A percentile compares a stretch with the other conserved stretches of the same genome.
Conservation (phyloP, 64 coral and sea anemone genomes). For the Anthopleura sola region DNA sequence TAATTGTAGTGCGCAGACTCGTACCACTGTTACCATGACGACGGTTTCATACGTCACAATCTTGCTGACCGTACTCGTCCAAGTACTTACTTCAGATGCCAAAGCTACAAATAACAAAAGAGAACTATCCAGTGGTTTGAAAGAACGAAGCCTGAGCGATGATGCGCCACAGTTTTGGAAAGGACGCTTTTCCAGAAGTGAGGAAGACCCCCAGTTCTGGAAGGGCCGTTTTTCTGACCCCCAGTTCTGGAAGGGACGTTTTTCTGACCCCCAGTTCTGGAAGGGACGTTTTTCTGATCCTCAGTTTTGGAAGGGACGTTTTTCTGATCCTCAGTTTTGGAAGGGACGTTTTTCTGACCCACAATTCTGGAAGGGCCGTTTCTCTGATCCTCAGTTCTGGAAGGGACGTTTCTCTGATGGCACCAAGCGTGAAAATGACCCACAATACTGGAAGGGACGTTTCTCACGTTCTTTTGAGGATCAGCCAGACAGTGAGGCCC, state of each 20-base stretch:
- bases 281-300: constrained; percentile 40
- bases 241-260: constrained; percentile 38
- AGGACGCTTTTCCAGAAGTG: constrained; percentile 36
- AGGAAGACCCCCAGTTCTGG: constrained; percentile 39
- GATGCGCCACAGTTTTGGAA: constrained; percentile 54
- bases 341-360: constrained; percentile 39
- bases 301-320: constrained; percentile 37
- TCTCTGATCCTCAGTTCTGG: constrained; percentile 22
- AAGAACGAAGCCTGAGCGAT: not conserved
- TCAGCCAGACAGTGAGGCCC: constrained; percentile 1
- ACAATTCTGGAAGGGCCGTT: constrained; percentile 50
- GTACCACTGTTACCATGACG: not conserved
- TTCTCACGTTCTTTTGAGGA: constrained; percentile 12
- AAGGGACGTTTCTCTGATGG: constrained; percentile 20
- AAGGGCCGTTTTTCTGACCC: constrained; percentile 32
- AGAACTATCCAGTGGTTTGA: constrained; percentile 3
- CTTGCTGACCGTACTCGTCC: constrained; percentile 3
- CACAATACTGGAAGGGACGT: constrained; percentile 58
- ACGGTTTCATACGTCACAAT: not conserved
- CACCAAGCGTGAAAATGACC: not conserved
- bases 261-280: constrained; percentile 57
- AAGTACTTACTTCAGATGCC: constrained; percentile 1
- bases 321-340: constrained; percentile 58
- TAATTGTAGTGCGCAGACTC: not conserved
- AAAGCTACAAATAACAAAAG: constrained; percentile 14